Evolutionary conservation across 2,797 vertebrate genomes (phyloP).

Genomic region (Aselliscus stoliczkanus): DNA sequence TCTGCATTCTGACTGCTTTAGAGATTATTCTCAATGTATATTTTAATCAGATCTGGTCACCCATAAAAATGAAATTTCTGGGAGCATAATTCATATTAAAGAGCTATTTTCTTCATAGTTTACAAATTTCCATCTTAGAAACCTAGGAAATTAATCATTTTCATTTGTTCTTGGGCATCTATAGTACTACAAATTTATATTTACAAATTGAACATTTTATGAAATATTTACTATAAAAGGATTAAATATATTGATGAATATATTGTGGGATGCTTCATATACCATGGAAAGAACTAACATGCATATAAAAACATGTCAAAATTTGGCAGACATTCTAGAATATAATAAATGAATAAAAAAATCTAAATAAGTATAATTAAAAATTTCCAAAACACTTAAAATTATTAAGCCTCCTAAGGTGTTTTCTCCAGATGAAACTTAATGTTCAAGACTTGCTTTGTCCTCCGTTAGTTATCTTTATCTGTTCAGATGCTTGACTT

Average conservation of each 20-base stretch:
- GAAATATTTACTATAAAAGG: conserved; percentile 20
- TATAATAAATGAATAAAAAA: conserved; percentile 35
- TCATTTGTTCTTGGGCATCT: not conserved
- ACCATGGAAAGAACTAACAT: not conserved
- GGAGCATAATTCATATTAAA: conserved; percentile 6
- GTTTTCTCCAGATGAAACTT: conserved; percentile 38
- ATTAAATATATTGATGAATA: not conserved
- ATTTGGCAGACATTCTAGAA: not conserved
- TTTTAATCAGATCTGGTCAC: conserved; percentile 38
- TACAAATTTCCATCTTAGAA: not conserved
- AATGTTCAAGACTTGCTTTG: not conserved
- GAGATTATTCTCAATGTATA: not conserved
- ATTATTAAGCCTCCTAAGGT: not conserved
- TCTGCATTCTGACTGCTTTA: conserved; percentile 15
- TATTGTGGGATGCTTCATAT: not conserved
- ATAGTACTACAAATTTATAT: not conserved
- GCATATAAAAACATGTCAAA: conserved; percentile 11
- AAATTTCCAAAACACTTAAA: not conserved
- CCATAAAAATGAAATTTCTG: conserved; percentile 40
- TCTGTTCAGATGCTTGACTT: not conserved
- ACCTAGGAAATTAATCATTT: conserved; percentile 31
- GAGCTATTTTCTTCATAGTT: conserved; percentile 10
- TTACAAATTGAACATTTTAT: not conserved
- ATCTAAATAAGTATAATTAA: not conserved
- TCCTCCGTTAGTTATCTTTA: not conserved